Conservation (phyloP, 2,113 vertebrate species). For the Panthera uncia region DNA sequence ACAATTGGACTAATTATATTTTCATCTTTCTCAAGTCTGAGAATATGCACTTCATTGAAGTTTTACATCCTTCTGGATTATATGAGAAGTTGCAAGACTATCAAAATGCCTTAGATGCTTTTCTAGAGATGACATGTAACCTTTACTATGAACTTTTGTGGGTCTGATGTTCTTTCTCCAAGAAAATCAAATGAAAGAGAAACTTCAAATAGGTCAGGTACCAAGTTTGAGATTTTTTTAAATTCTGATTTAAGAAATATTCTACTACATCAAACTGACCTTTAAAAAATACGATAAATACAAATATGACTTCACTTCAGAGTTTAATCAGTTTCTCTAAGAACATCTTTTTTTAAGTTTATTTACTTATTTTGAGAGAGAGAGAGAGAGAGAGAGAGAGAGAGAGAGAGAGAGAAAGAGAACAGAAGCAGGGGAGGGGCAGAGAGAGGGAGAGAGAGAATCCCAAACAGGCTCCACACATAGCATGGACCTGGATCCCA, state of each 20-base stretch:
- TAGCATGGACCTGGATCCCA: too few relatives aligned
- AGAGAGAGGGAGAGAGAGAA: too few relatives aligned
- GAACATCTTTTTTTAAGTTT: neutral
- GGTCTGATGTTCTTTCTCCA: neutral
- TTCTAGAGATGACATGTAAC: neutral
- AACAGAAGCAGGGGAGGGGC: too few relatives aligned
- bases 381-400: too few relatives aligned
- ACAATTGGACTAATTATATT: slow-evolving; percentile 70
- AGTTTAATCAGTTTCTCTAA: slow-evolving; percentile 12
- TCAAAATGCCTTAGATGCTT: neutral
- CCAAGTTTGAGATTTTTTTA: neutral
- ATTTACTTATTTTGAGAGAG: too few relatives aligned
- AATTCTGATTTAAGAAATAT: neutral
- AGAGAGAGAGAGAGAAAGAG: too few relatives aligned
- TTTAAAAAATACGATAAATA: slow-evolving; percentile 31
- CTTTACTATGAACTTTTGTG: neutral
- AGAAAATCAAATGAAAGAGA: neutral
- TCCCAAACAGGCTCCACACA: too few relatives aligned
- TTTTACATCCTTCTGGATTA: slow-evolving; percentile 12
- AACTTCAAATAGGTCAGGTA: neutral
- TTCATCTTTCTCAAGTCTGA: slow-evolving; percentile 52
- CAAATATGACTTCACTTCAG: neutral
- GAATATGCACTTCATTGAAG: neutral
- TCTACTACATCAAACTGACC: neutral
- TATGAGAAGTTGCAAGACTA: slow-evolving; percentile 18